Percentiles rank a stretch among this genome's conserved stretches.
Evolutionary conservation across 2,888 invertebrate species (phyloP).

Genomic region (Napeogenes inachia): DNA sequence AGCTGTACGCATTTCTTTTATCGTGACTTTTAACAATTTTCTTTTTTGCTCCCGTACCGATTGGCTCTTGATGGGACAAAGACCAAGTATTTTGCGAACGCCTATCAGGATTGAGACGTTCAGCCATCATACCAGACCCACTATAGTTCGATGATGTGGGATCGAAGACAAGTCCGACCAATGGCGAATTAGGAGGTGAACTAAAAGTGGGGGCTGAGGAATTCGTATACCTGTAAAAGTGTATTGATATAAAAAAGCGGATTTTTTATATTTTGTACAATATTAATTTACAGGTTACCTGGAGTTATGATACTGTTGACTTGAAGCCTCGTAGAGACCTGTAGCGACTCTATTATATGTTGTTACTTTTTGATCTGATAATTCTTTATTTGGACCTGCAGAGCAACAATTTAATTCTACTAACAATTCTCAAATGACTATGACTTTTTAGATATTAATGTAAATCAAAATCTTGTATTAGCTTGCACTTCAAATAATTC

Average conservation of each 20-base stretch:
- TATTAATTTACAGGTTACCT: slow-evolving; percentile 40
- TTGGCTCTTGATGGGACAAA: slow-evolving; percentile 63
- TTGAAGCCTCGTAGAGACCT: slow-evolving; percentile 62
- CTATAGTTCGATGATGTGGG: slow-evolving; percentile 63
- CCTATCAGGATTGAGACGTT: slow-evolving; percentile 55
- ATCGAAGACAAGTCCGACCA: slow-evolving; percentile 66
- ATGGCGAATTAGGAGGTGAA: slow-evolving; percentile 69
- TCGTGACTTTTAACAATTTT: slow-evolving; percentile 71
- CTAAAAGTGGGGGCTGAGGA: slow-evolving; percentile 65
- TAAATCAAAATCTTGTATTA: too few species aligned
- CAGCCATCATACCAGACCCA: slow-evolving; percentile 54
- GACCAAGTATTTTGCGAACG: slow-evolving; percentile 64
- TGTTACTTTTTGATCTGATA: slow-evolving; percentile 58
- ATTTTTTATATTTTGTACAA: background rate
- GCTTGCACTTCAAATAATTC: too few species aligned
- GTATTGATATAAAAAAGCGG: background rate
- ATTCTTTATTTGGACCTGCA: slow-evolving; percentile 51
- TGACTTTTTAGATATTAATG: too few species aligned
- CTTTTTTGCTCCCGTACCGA: slow-evolving; percentile 72
- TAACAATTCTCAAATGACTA: too few species aligned
- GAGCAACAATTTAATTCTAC: too few species aligned
- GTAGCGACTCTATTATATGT: slow-evolving; percentile 63
- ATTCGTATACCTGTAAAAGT: slow-evolving; percentile 62
- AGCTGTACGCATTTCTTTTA: slow-evolving; percentile 56
- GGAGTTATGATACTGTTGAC: slow-evolving; percentile 58